Evolutionary conservation across 2,888 invertebrate species (phyloP), one percentile per base, ranked within the genome.

Genomic region (Melinaea marsaeus): DNA sequence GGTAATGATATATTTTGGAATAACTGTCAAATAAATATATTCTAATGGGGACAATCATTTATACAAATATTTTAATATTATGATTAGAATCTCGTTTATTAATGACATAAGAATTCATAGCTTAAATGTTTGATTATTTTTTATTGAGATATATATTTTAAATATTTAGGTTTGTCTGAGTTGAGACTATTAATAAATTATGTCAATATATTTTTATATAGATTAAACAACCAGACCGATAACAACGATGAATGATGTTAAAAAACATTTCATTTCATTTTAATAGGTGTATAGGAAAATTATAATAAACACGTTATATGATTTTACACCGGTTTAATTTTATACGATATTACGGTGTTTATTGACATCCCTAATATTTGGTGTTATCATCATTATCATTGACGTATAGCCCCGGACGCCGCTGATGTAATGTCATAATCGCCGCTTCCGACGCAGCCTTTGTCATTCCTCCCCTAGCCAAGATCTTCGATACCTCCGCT

Each of bases 331-430:
- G 3, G 42, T 42, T n/a, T 42, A 9, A 42, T 9, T 42, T 42
- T 42, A 42, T 42, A 11, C 22, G 22, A 22, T 22, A 2, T 42
- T 42, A 42, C 9, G 7, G 9, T 2, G 9, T 55, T 55, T 33
- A 64, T 58, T 46, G 55, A 64, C 64, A 61, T 64, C 64, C 64
- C 56, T 33, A 65, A 59, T 57, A 59, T 54, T 45, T 13, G 62
- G 11, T 13, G 34, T 33, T 34, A 63, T 65, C 62, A 66, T 63
- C 68, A 73, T 75, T 73, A 78, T 79, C 75, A 75, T 63, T 77
- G 74, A 79, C 72, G 75, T 76, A 79, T 74, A 65, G 70, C 76
- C 75, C 76, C 75, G 79, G 78, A 78, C 72, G 68, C 73, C 71
- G 68, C 71, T 76, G 78, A 78, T 76, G 76, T 75, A 78, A 70